phyloP scores from a whole-genome alignment of 64 coral and sea anemone species.

The Actinia tenebrosa region DNA sequence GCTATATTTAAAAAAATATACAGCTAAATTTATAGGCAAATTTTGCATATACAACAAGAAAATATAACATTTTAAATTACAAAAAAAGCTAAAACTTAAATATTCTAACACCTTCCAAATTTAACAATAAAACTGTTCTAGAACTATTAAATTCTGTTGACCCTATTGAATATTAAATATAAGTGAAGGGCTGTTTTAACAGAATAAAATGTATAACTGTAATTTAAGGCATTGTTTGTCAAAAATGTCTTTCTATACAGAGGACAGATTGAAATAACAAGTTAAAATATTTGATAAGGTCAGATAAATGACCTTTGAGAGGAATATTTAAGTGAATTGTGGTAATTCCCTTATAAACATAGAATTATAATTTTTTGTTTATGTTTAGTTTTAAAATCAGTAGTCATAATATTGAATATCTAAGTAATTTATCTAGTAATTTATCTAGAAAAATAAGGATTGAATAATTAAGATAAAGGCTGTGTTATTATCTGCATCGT shows the following conservation, averaged over 20 bases:
- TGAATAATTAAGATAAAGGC: not conserved
- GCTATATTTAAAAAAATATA: not conserved
- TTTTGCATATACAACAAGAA: not conserved
- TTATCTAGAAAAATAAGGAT: not conserved
- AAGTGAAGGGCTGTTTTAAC: not conserved
- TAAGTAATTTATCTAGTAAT: not conserved
- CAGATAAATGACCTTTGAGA: not conserved
- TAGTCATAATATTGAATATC: not conserved
- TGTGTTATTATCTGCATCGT: not conserved
- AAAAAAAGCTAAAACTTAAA: not conserved
- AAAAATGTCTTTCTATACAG: not conserved
- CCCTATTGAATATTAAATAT: not conserved
- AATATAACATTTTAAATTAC: not conserved
- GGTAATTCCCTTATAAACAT: not conserved
- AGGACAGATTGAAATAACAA: slow-evolving; percentile 17
- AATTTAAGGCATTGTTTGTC: not conserved
- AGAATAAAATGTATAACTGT: not conserved
- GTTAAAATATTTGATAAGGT: slow-evolving; percentile 6
- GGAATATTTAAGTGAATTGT: not conserved
- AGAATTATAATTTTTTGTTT: not conserved
- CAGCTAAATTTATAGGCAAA: not conserved
- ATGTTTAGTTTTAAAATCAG: not conserved
- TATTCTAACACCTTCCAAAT: not conserved
- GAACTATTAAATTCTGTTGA: not conserved
- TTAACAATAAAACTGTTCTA: not conserved